Percentiles rank a stretch among this genome's conserved stretches.
Conservation (phyloP, 2,888 invertebrate genomes). For the Aphrophora alni region DNA sequence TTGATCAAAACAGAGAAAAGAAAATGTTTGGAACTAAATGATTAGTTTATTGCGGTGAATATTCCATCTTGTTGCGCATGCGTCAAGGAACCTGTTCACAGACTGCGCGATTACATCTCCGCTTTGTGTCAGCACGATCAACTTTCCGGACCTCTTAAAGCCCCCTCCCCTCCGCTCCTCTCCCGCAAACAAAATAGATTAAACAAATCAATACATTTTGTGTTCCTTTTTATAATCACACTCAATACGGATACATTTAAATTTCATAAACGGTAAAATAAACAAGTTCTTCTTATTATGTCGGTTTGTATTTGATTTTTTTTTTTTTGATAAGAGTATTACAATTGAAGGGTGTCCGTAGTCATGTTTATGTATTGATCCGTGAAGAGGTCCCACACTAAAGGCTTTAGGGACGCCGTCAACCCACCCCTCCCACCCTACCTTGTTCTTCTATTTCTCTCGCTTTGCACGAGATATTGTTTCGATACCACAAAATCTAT, state of each 20-base stretch:
- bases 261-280: too few relatives aligned
- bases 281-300: too few relatives aligned
- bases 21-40: too few relatives aligned
- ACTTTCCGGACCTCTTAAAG: background rate
- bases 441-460: background rate
- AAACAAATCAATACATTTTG: background rate
- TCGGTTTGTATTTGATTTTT: too few relatives aligned
- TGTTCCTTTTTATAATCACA: background rate
- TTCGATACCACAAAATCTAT: background rate
- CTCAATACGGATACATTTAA: too few relatives aligned
- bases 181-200: background rate
- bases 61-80: too few relatives aligned
- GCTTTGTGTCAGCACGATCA: background rate
- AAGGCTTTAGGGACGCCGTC: background rate
- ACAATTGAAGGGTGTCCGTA: conserved; percentile 11
- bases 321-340: background rate
- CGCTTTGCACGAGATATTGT: background rate
- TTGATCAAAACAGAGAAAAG: too few relatives aligned
- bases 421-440: background rate
- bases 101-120: background rate
- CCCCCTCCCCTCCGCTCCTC: background rate
- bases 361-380: conserved; percentile 25
- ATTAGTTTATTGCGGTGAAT: too few relatives aligned
- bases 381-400: background rate
- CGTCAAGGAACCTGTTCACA: background rate